Evolutionary conservation across 2,113 vertebrate species (phyloP).

Genomic region (Sphaerodactylus townsendi): DNA sequence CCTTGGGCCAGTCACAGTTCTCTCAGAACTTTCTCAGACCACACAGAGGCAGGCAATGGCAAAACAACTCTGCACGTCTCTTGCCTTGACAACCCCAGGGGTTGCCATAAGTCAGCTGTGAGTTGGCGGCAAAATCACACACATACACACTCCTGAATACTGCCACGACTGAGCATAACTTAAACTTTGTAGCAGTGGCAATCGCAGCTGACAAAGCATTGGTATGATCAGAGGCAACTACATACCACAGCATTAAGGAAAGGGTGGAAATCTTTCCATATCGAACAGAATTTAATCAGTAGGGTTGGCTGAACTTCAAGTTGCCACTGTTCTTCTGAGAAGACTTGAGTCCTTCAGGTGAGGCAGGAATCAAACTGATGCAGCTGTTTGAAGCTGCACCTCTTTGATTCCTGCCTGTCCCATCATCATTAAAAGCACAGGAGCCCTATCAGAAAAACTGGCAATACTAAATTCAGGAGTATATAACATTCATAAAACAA

Average conservation of each 20-base stretch:
- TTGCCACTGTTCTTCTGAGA: background rate
- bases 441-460: background rate
- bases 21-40: too few relatives aligned
- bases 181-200: background rate
- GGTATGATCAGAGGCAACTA: background rate
- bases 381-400: background rate
- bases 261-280: background rate
- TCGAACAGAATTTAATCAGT: background rate
- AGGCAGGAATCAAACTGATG: background rate
- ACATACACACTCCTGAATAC: background rate
- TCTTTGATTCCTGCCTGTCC: background rate
- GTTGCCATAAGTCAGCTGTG: too few relatives aligned
- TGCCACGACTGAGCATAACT: background rate
- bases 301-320: background rate
- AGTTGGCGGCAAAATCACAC: too few relatives aligned
- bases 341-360: background rate
- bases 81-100: too few relatives aligned
- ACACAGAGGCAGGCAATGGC: too few relatives aligned
- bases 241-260: background rate
- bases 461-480: background rate
- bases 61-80: too few relatives aligned
- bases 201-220: constrained; percentile 3
- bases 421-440: background rate
- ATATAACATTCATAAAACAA: background rate
- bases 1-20: too few relatives aligned